Evolutionary conservation across 2,797 vertebrate genomes (phyloP).

Genomic region (Alfaro cultratus): DNA sequence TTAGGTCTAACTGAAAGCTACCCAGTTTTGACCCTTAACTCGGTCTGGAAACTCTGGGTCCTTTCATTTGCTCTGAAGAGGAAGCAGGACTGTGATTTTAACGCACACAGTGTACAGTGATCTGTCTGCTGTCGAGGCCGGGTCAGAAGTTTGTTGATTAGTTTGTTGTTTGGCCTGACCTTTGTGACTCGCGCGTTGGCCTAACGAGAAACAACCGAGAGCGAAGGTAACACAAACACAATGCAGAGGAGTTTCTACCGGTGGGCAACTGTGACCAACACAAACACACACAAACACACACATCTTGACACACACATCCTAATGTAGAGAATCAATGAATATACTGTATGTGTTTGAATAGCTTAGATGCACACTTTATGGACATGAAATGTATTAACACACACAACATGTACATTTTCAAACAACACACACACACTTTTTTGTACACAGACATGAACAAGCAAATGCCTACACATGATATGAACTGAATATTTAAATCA

Average conservation of each 20-base stretch:
- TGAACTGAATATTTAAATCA: constrained; percentile 72
- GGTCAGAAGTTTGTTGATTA: constrained; percentile 24
- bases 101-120: constrained; percentile 14
- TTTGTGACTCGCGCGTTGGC: constrained; percentile 30
- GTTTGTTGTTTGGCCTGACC: constrained; percentile 30
- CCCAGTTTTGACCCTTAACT: background rate
- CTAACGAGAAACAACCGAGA: constrained; percentile 16
- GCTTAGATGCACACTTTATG: constrained; percentile 71
- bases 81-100: constrained; percentile 51
- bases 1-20: background rate
- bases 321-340: constrained; percentile 75
- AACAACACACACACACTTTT: constrained; percentile 21
- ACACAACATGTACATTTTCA: constrained; percentile 47
- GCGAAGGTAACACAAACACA: constrained; percentile 48
- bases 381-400: constrained; percentile 67
- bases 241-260: constrained; percentile 68
- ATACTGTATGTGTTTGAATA: constrained; percentile 79
- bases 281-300: constrained; percentile 46
- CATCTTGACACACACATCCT: constrained; percentile 37
- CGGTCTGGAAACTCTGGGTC: constrained; percentile 28
- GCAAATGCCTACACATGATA: constrained; percentile 65
- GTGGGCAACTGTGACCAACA: constrained; percentile 79
- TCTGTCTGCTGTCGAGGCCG: constrained; percentile 52
- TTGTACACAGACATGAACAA: constrained; percentile 34
- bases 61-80: constrained; percentile 29